These are phyloP conservation scores for Synodontis membranacea DNA, from an alignment of 2,113 vertebrate species.

Conservation along the genomic window DNA sequence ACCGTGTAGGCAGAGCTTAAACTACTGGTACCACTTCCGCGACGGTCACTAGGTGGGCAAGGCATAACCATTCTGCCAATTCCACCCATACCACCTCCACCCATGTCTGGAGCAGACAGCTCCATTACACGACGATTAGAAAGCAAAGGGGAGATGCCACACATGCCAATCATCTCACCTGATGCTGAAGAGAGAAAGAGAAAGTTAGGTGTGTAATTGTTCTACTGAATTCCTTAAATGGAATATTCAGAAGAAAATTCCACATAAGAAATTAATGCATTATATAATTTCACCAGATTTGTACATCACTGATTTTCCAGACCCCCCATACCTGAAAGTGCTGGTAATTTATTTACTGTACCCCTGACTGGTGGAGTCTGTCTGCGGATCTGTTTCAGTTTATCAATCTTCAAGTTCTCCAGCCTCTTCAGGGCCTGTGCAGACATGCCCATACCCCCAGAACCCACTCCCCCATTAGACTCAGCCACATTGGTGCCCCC, in stretches of 20 bases:
- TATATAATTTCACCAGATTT: neutral
- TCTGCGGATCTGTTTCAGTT: conserved; percentile 86
- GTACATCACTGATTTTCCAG: neutral
- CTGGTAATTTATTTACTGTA: conserved; percentile 77
- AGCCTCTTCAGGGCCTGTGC: conserved; percentile 84
- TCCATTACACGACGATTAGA: conserved; percentile 80
- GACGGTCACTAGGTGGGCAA: conserved; percentile 74
- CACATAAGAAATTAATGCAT: neutral
- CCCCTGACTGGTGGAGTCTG: conserved; percentile 71
- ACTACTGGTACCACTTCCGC: conserved; percentile 89
- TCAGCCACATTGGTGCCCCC: conserved; percentile 66
- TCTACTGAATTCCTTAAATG: neutral
- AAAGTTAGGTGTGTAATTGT: neutral
- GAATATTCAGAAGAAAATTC: neutral
- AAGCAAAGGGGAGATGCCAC: conserved; percentile 66
- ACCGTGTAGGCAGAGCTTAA: conserved; percentile 93
- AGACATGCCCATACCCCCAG: conserved; percentile 78
- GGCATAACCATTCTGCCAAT: conserved; percentile 51
- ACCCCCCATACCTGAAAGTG: conserved; percentile 77
- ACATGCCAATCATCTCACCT: conserved; percentile 74
- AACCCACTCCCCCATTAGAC: conserved; percentile 65
- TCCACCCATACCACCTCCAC: conserved; percentile 52
- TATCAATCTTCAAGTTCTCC: conserved; percentile 94
- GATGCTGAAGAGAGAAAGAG: conserved; percentile 58
- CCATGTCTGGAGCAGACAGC: conserved; percentile 72